Evolutionary conservation across 1,140 invertebrate genomes (phyloP).

Genomic region (Thaumatotibia leucotreta): DNA sequence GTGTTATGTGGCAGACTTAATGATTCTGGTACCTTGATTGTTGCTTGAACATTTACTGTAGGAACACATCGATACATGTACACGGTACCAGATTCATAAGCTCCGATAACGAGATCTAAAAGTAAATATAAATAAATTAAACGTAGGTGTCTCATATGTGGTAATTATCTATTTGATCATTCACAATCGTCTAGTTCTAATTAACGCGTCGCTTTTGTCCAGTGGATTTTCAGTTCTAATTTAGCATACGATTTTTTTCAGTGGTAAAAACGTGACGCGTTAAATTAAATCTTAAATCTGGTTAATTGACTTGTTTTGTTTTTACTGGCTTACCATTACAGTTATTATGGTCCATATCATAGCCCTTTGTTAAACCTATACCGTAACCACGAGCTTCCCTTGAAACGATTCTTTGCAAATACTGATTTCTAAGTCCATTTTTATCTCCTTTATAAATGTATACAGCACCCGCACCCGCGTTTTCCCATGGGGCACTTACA

Average conservation of each 20-base stretch:
- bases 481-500: constrained; percentile 82
- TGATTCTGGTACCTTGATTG: constrained; percentile 62
- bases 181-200: too few relatives aligned
- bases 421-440: constrained; percentile 66
- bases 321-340: constrained; percentile 75
- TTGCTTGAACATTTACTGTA: constrained; percentile 70
- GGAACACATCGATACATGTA: constrained; percentile 78
- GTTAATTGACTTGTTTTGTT: too few relatives aligned
- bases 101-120: constrained; percentile 80
- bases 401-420: constrained; percentile 48
- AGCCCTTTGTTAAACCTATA: constrained; percentile 79
- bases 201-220: too few relatives aligned
- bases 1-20: constrained; percentile 71
- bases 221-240: too few relatives aligned
- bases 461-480: constrained; percentile 78
- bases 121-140: too few relatives aligned
- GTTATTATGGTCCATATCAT: constrained; percentile 80
- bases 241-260: too few relatives aligned
- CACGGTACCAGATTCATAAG: constrained; percentile 76
- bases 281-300: too few relatives aligned
- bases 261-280: too few relatives aligned
- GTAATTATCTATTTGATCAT: too few relatives aligned
- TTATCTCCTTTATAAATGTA: constrained; percentile 81
- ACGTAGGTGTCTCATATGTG: too few relatives aligned
- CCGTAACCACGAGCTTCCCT: constrained; percentile 76